A percentile compares a stretch with the other conserved stretches of the same genome.
These are phyloP conservation scores for Myrmecobius fasciatus DNA, from an alignment of 2,113 vertebrate species.

Conservation along the genomic window DNA sequence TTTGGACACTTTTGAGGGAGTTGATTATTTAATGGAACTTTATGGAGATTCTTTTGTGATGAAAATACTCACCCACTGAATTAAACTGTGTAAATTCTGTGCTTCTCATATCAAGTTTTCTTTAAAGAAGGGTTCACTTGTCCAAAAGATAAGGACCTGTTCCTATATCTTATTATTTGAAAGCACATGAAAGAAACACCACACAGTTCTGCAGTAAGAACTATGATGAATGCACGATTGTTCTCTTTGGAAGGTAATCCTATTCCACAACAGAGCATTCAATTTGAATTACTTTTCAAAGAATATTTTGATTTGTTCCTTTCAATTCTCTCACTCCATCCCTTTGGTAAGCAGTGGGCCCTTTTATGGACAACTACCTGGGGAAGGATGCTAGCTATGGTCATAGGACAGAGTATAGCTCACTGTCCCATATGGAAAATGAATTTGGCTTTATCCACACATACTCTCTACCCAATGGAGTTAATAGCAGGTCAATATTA, in stretches of 20 bases:
- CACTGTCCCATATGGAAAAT: not conserved
- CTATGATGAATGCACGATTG: not conserved
- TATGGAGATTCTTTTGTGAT: slow-evolving; percentile 36
- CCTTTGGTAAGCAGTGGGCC: not conserved
- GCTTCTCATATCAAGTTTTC: slow-evolving; percentile 23
- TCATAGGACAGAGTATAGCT: not conserved
- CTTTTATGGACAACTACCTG: not conserved
- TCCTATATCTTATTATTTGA: not conserved
- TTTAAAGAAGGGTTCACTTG: slow-evolving; percentile 27
- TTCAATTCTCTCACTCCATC: slow-evolving; percentile 10
- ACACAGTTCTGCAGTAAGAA: slow-evolving; percentile 10
- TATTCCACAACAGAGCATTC: not conserved
- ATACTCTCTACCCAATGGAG: not conserved
- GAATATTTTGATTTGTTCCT: not conserved
- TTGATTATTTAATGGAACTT: slow-evolving; percentile 38
- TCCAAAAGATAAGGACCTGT: not conserved
- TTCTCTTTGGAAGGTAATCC: slow-evolving; percentile 27
- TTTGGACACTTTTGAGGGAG: slow-evolving; percentile 37
- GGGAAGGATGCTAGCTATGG: not conserved
- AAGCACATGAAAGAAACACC: slow-evolving; percentile 30
- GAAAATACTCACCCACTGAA: not conserved
- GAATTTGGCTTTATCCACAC: not conserved
- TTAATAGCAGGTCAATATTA: slow-evolving; percentile 27
- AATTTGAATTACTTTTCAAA: slow-evolving; percentile 18
- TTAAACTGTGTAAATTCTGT: slow-evolving; percentile 14